Base-by-base conservation (phyloP, 2,113 vertebrate genomes). In the Cranoglanis bouderius region DNA sequence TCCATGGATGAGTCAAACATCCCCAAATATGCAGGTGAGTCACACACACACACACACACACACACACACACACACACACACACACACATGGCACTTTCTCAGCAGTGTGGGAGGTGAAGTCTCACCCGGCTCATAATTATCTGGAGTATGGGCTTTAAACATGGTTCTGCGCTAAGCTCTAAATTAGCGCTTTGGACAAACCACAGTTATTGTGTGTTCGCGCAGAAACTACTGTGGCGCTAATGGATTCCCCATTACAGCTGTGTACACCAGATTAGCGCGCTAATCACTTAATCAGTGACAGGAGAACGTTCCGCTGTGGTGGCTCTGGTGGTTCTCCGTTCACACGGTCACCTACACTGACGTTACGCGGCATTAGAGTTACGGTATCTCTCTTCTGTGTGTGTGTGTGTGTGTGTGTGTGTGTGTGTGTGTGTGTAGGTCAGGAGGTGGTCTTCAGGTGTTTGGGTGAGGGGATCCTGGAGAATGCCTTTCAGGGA, bases 401-500 rank as follows among this genome's bases (percentile, higher is more conserved):
- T 75, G 19, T 78, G 19, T 77, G 24, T 72, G 14, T 72, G 7
- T 43, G 26, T 84, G 38, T 85, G 13, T 87, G 53, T 61, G 26
- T 61, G 55, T 86, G 38, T 65, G 40, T 87, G 55, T 87, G 75
- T 87, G 77, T 87, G 77, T 67, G 26, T 38, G 77, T 59, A 99
- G 98, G 98, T 96, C 98, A 99, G 96, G 97, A 99, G 96, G 95
- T 98, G 86, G 98, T 99, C 94, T 99, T 99, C 95, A 97, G 98
- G 97, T 99, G 98, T 96, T 98, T 99, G 95, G 98, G 98, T 91
- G 98, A 98, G 96, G 98, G 98, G 94, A 98, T 99, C 95, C 97
- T 99, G 94, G 97, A 99, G 93, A 99, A 99, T 94, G 98, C 98
- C 93, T 99, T 99, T 97, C 98, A 99, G 93, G 98, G 98, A 95